Evolutionary conservation across 2,888 invertebrate species (phyloP), one percentile per base, ranked within the genome.

Genomic region (Lissonota sp.): DNA sequence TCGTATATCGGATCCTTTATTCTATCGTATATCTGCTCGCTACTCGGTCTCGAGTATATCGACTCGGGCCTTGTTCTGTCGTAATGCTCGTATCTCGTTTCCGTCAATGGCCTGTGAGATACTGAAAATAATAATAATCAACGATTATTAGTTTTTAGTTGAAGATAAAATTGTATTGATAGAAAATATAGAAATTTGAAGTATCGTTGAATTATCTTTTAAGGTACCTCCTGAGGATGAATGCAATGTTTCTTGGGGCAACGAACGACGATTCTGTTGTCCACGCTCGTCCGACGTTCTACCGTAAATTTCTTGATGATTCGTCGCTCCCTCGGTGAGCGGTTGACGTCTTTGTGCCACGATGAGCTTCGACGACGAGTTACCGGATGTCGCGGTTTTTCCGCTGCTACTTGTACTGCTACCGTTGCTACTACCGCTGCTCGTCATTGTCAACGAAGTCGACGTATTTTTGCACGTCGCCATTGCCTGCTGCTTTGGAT

Each of bases 21-120:
- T 44, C 89, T 83, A 57, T 91, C 90, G 83, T 91, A 92, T 16
- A 88, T 90, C 72, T 84, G 92, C 86, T 90, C 93, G 88, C 88
- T 93, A 89, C 86, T 93, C 0, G 92, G 92, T 44, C 92, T 89
- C 89, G 94, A 94, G 46, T 93, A 93, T 8, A 93, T 90, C n/a
- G 93, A 93, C 82, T 93, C 94, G 0, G 91, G 89, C 4, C 91
- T 87, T 40, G 91, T 89, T 63, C 89, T 83, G 40, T 91, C 91
- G 83, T 90, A 90, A 14, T 88, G 72, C 77, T 91, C 89, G 81
- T 86, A 91, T 10, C 85, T 84, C 4, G 73, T 80, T 49, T 84
- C 80, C 55, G 83, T 73, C 5, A 80, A 75, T 8, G 80, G 46
- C 73, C 84, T 74, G 16, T 82, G 83, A 26, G 80, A 81, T 6